A percentile compares a stretch with the other conserved stretches of the same genome.
These are phyloP conservation scores for Tetrax tetrax DNA, from an alignment of 2,113 vertebrate species.

Conservation along the genomic window DNA sequence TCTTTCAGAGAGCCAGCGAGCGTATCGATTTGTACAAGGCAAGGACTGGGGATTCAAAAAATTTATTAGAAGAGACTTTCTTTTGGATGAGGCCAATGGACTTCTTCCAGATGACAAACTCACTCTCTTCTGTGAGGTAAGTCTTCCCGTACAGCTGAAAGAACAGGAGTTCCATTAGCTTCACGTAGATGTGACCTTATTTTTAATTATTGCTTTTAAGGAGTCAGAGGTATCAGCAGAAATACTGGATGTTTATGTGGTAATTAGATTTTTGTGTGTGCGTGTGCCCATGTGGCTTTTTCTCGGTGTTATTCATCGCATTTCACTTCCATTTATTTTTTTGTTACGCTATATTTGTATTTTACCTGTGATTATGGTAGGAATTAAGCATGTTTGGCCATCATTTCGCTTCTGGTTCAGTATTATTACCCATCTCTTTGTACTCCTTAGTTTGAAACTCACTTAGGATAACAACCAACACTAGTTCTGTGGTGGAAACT, in stretches of 20 bases:
- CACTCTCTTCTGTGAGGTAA: conserved; percentile 93
- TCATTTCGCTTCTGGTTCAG: background rate
- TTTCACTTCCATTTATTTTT: background rate
- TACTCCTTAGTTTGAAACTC: background rate
- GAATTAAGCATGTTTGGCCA: background rate
- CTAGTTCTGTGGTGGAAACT: background rate
- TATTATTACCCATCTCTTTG: background rate
- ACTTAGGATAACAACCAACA: background rate
- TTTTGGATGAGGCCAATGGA: conserved; percentile 90
- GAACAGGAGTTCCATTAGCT: background rate
- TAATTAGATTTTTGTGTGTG: background rate
- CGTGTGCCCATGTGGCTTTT: background rate
- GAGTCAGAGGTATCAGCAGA: background rate
- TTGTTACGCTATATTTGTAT: background rate
- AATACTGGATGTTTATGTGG: background rate
- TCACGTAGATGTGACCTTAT: background rate
- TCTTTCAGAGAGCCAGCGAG: conserved; percentile 87
- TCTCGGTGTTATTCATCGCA: background rate
- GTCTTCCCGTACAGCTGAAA: background rate
- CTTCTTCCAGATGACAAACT: conserved; percentile 92
- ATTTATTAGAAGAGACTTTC: conserved; percentile 91
- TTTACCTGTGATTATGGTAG: background rate
- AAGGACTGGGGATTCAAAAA: conserved; percentile 97
- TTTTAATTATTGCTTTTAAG: background rate
- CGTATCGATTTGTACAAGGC: conserved; percentile 90